Evolutionary conservation across 92 coral and sea anemone species (phyloP).

Genomic region (Isaurus tuberculatus): DNA sequence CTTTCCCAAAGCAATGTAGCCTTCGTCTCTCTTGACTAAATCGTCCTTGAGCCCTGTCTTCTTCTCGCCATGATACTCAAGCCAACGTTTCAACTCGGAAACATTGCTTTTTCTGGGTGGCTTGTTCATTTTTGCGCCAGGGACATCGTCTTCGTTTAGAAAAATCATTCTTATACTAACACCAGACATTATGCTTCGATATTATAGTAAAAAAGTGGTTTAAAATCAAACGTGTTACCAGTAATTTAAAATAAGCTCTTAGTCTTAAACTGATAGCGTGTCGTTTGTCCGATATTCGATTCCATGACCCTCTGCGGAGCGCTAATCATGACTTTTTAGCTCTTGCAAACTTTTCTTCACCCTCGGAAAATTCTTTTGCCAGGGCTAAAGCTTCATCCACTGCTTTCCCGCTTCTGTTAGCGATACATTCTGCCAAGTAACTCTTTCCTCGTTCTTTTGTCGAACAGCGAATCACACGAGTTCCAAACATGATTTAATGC

Average conservation of each 20-base stretch:
- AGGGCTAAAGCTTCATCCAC: neutral
- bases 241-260: too few species aligned
- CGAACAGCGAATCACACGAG: neutral
- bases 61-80: conserved; percentile 20
- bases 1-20: neutral
- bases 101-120: neutral
- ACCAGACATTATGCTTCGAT: neutral
- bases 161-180: neutral
- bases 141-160: conserved; percentile 5
- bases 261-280: neutral
- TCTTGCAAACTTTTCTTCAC: neutral
- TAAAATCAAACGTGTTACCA: too few species aligned
- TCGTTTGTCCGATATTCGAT: neutral
- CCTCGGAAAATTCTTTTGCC: neutral
- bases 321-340: neutral
- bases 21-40: conserved; percentile 6
- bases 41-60: neutral
- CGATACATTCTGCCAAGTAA: neutral
- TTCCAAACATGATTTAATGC: neutral
- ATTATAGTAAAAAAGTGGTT: too few species aligned
- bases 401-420: neutral
- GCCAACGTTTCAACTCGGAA: neutral
- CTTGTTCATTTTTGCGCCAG: conserved; percentile 10
- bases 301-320: conserved; percentile 24
- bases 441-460: neutral